A percentile compares a stretch with the other conserved stretches of the same genome.
Evolutionary conservation across 2,888 invertebrate genomes (phyloP).

Genomic region (Meiosimyza decipiens): DNA sequence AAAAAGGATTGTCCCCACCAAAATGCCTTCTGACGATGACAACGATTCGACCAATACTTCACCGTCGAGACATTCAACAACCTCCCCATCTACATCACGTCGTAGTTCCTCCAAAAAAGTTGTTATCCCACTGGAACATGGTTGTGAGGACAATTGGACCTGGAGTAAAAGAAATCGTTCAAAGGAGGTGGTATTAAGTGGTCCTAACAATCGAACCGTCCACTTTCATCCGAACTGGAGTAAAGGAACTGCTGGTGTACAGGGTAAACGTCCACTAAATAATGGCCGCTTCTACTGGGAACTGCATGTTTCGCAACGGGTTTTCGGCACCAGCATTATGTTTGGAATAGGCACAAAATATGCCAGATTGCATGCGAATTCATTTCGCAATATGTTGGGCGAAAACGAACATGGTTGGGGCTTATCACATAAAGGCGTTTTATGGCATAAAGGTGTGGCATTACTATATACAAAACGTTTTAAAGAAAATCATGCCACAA

Average conservation of each 20-base stretch:
- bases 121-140: constrained; percentile 60
- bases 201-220: constrained; percentile 70
- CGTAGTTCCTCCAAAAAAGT: constrained; percentile 43
- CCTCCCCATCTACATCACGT: constrained; percentile 41
- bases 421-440: constrained; percentile 76
- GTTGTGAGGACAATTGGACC: constrained; percentile 76
- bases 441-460: constrained; percentile 76
- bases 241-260: constrained; percentile 78
- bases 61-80: constrained; percentile 25
- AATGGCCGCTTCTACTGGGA: constrained; percentile 77
- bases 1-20: background rate
- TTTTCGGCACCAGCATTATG: constrained; percentile 82
- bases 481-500: constrained; percentile 75
- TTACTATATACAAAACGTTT: constrained; percentile 76
- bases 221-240: constrained; percentile 83
- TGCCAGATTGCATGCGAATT: constrained; percentile 73
- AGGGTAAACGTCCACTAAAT: constrained; percentile 75
- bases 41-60: constrained; percentile 41
- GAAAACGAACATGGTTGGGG: constrained; percentile 79
- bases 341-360: constrained; percentile 71
- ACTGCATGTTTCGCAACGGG: constrained; percentile 72
- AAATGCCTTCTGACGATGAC: constrained; percentile 44
- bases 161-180: constrained; percentile 74
- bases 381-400: constrained; percentile 78
- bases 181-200: constrained; percentile 71